phyloP scores from a whole-genome alignment of 2,113 vertebrate species.

The Rostratula benghalensis region DNA sequence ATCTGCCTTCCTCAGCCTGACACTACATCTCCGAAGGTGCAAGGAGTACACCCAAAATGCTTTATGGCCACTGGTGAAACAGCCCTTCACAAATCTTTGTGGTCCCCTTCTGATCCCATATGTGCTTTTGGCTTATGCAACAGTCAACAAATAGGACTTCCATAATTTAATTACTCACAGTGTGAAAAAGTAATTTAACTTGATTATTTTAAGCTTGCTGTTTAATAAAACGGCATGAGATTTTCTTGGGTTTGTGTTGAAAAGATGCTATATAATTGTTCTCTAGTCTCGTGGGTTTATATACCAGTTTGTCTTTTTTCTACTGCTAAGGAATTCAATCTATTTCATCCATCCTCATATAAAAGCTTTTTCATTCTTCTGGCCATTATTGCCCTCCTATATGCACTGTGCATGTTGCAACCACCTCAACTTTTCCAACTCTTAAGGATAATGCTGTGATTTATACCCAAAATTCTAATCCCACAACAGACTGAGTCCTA shows the following conservation, averaged over 20 bases:
- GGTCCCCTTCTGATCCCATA: not conserved
- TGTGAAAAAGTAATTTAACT: not conserved
- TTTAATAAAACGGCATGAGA: not conserved
- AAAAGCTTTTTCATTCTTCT: not conserved
- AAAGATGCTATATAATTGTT: not conserved
- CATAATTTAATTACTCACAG: not conserved
- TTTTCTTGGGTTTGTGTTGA: not conserved
- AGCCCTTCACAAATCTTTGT: not conserved
- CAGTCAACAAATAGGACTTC: not conserved
- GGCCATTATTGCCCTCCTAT: not conserved
- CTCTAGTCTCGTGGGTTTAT: not conserved
- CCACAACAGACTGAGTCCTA: not conserved
- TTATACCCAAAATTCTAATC: not conserved
- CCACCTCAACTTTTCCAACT: not conserved
- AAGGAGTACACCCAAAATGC: not conserved
- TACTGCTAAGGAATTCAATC: not conserved
- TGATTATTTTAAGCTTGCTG: not conserved
- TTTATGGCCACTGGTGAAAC: not conserved
- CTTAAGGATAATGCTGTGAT: not conserved
- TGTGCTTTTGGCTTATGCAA: not conserved
- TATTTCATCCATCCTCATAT: not conserved
- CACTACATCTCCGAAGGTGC: not conserved
- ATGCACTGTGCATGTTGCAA: not conserved
- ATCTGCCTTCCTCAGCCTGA: not conserved
- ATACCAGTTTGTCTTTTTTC: not conserved